Base-by-base conservation (phyloP, 2,888 invertebrate species). In the Lycaena phlaeas region DNA sequence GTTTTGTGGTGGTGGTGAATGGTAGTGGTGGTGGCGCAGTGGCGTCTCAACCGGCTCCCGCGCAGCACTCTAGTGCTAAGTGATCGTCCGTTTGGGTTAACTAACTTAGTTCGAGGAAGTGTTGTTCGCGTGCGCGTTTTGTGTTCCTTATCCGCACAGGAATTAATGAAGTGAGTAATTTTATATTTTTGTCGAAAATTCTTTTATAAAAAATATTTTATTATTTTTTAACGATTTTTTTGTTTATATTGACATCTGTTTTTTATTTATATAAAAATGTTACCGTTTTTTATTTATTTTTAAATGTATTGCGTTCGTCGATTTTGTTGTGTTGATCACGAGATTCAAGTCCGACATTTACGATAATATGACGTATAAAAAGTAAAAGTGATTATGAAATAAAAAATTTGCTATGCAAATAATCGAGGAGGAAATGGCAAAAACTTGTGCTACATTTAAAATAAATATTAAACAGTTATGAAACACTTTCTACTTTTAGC, bases 1-100 rank as follows among this genome's bases (percentile, higher is more conserved):
- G n/a, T n/a, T n/a, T n/a, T n/a, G 11, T 10, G 18, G 45, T 45
- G 42, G 41, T 42, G 68, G 70, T 62, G 48, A 48, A 48, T 40
- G 42, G 43, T 41, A 46, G 49, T 45, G 49, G 52, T 47, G 54
- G 53, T 54, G 52, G 48, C 43, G 51, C 46, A 43, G 49, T 46
- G 47, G 48, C 43, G 55, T 73, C 75, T 73, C 75, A 64, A 64
- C 64, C 64, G 72, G 57, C 68, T 63, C 66, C 53, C 48, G 67
- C 72, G 74, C 77, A 66, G 56, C 61, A 55, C 52, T 48, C 45
- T 12, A 46, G 50, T 46, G 47, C 44, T 40, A 41, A 39, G 48
- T 50, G 48, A 48, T 48, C 48, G 48, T 45, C 48, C 43, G 43
- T 46, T n/a, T n/a, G n/a, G n/a, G n/a, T 9, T 5, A 22, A 34